phyloP scores from a whole-genome alignment of 2,888 invertebrate genomes.

The Ferrisia virgata region DNA sequence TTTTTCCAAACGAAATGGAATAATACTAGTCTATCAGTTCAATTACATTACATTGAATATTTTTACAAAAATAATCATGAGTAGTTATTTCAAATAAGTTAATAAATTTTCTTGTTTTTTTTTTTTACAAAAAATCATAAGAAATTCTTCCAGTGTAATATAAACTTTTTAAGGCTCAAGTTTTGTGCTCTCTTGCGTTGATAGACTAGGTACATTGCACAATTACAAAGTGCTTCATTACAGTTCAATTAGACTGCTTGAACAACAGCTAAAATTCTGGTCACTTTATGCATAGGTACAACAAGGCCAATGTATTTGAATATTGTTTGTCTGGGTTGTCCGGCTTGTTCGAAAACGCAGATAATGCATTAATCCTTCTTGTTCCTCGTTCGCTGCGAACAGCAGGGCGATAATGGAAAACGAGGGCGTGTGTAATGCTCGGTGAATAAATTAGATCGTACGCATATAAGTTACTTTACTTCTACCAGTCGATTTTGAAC shows the following conservation, averaged over 20 bases:
- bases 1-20: too few species aligned
- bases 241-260: neutral
- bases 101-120: too few species aligned
- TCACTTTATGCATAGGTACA: neutral
- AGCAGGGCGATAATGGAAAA: slow-evolving; percentile 13
- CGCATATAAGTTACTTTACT: neutral
- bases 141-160: too few species aligned
- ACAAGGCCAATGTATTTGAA: slow-evolving; percentile 23
- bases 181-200: too few species aligned
- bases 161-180: too few species aligned
- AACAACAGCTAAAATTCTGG: slow-evolving; percentile 10
- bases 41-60: too few species aligned
- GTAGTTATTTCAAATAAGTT: too few species aligned
- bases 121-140: too few species aligned
- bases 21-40: too few species aligned
- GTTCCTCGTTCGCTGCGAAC: neutral
- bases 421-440: slow-evolving; percentile 23
- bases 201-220: too few species aligned
- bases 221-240: slow-evolving; percentile 27
- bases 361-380: slow-evolving; percentile 37
- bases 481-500: slow-evolving; percentile 11
- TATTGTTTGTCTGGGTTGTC: slow-evolving; percentile 25
- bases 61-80: too few species aligned
- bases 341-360: slow-evolving; percentile 11
- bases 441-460: slow-evolving; percentile 36